Conservation (phyloP, 2,113 vertebrate species). For the Sceloporus tristichus region DNA sequence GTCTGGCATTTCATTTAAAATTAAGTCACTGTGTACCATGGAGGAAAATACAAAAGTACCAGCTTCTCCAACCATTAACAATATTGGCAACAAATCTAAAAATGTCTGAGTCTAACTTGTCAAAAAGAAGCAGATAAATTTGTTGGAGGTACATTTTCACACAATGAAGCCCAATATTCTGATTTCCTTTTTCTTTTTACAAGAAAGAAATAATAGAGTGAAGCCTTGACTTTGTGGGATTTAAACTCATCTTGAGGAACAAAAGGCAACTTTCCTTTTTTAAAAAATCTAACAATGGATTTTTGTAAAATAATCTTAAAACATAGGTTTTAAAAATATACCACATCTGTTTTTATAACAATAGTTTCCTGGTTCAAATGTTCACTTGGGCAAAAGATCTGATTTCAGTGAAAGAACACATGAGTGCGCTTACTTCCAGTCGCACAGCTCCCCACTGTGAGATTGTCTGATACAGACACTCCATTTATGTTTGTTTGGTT, state of each 20-base stretch:
- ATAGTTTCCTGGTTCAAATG: background rate
- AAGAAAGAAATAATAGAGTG: background rate
- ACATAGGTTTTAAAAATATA: too few species aligned
- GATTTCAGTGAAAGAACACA: background rate
- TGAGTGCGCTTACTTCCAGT: background rate
- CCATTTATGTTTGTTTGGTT: too few species aligned
- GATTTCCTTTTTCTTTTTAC: slow-evolving; percentile 12
- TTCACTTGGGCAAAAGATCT: slow-evolving; percentile 7
- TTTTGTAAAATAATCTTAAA: background rate
- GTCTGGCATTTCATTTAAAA: slow-evolving; percentile 62
- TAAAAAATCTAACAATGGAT: background rate
- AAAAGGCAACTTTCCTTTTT: background rate
- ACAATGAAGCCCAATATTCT: slow-evolving; percentile 27
- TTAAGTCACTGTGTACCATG: slow-evolving; percentile 47
- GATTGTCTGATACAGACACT: too few species aligned
- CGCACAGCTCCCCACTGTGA: background rate
- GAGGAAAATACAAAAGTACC: slow-evolving; percentile 38
- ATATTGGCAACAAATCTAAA: slow-evolving; percentile 17
- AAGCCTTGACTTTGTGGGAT: background rate
- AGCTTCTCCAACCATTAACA: background rate
- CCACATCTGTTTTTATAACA: background rate
- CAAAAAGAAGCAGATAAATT: slow-evolving; percentile 29
- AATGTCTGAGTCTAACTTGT: background rate
- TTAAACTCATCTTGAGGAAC: background rate
- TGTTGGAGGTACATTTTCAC: slow-evolving; percentile 34